Evolutionary conservation across 1,140 invertebrate genomes (phyloP), one percentile per base, ranked within the genome.

Genomic region (Pseudomyrmex concolor): DNA sequence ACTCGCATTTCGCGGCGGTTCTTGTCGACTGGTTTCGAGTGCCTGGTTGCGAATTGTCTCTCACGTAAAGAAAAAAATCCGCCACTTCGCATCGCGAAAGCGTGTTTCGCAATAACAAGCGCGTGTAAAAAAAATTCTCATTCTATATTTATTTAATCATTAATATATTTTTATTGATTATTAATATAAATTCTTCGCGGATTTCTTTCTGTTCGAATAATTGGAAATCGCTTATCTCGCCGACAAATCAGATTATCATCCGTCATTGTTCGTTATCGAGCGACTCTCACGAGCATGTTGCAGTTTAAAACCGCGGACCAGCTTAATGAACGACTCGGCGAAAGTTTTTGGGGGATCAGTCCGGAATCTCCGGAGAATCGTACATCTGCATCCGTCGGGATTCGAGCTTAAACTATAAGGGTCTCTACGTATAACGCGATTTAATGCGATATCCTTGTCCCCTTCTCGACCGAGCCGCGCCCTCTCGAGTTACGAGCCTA

Each of bases 361-460:
- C 34, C 70, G 63, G 64, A 85, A 89, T 88, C 86, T 84, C 45
- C 57, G 45, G 72, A 71, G 84, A 72, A 57, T 81, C 19, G 68
- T 70, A 70, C 77, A 86, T 88, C 85, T 84, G 84, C 78, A 78
- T 72, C 76, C 55, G 55, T 60, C 67, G 62, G 83, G 83, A 45
- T 88, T 83, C 71, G 51, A 85, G 86, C 78, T 89, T 83, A 85
- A 87, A 89, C 87, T 89, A 85, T 83, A 85, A 89, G 86, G 86
- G 68, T 10, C 34, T 89, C 87, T 83, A 74, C 86, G 87, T 34
- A 34, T 89, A 89, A 89, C 88, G 87, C 88, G 87, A 72, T 88
- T 88, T 88, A 89, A 89, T 89, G 87, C 77, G 86, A 62, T 89
- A 88, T 89, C 87, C 86, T 85, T 88, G 87, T 88, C 78, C 77